A percentile compares a stretch with the other conserved stretches of the same genome.
phyloP scores from a whole-genome alignment of 2,888 invertebrate genomes.

The Erannis defoliaria region DNA sequence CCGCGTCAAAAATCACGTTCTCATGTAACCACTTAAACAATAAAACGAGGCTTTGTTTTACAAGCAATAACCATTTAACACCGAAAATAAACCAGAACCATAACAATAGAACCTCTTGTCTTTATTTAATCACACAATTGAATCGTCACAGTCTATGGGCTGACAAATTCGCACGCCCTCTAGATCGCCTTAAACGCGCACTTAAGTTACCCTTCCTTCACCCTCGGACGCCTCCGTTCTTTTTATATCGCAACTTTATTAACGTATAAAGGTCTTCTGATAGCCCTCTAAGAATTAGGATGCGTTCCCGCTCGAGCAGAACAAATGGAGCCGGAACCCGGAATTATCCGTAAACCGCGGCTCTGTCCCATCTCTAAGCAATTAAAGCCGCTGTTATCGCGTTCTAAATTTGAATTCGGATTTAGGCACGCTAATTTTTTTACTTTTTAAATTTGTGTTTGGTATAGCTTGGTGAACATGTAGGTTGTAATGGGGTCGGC shows the following conservation, averaged over 20 bases:
- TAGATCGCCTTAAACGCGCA: slow-evolving; percentile 84
- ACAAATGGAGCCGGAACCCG: slow-evolving; percentile 80
- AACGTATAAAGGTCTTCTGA: slow-evolving; percentile 86
- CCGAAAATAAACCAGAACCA: slow-evolving; percentile 56
- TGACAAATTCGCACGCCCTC: slow-evolving; percentile 86
- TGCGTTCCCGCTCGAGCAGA: slow-evolving; percentile 79
- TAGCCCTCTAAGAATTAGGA: slow-evolving; percentile 86
- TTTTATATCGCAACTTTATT: slow-evolving; percentile 87
- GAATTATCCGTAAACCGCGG: slow-evolving; percentile 52
- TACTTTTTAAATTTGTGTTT: slow-evolving; percentile 35
- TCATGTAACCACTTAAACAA: slow-evolving; percentile 19
- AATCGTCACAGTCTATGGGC: slow-evolving; percentile 75
- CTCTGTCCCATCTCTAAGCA: slow-evolving; percentile 69
- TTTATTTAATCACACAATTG: slow-evolving; percentile 83
- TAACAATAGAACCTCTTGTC: slow-evolving; percentile 70
- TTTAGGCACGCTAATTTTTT: slow-evolving; percentile 51
- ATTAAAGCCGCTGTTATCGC: slow-evolving; percentile 77
- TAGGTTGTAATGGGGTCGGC: not conserved
- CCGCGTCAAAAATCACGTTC: slow-evolving; percentile 5
- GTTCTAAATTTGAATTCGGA: slow-evolving; percentile 74
- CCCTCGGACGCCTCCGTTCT: slow-evolving; percentile 85
- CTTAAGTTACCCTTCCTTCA: slow-evolving; percentile 84
- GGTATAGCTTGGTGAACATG: no score
- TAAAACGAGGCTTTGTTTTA: slow-evolving; percentile 37
- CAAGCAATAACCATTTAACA: slow-evolving; percentile 34